Evolutionary conservation across 35 echinoderm and acorn worm species (phyloP), one percentile per base, ranked within the genome.

Genomic region (Lytechinus pictus): DNA sequence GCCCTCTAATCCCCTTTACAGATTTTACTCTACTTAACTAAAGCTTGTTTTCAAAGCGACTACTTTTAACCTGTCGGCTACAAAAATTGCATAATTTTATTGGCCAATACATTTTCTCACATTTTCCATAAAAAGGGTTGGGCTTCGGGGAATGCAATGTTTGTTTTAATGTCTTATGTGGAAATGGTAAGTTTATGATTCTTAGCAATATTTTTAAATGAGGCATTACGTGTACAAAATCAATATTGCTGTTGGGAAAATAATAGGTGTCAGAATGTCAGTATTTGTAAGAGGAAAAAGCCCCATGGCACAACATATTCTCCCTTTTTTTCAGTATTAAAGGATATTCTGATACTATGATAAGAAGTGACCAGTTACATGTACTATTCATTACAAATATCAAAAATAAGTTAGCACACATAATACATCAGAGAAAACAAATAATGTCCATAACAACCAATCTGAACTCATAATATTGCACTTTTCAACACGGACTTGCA

Each of bases 391-490:
- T 44, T 44, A 44, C 33, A 44, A 44, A 44, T 44, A 44, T 44
- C 33, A 44, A 79, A 79, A 79, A 79, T 79, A 24, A 79, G n/a
- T 79, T 79, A 79, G 66, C 66, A 79, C 66, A 79, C 66, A 79
- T 79, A 7, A 24, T 4, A 79, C 66, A 79, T 24, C 66, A 79
- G 66, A 79, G 66, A 79, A 24, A 79, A 14, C 5, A 71, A 21
- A 21, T 1, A 21, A 21, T 71, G 61, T 71, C 61, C 19, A 16
- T 19, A 71, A 71, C 61, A 79, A 79, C 21, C 19, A 16, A 79
- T 79, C 16, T 79, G 19, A 79, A 79, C 88, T 52, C 27, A 90
- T 54, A 90, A 54, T 90, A 90, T 90, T 90, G 88, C 88, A 90
- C 88, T 90, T 90, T 90, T 33, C 16, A 90, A 54, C 8, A 44